Evolutionary conservation across 2,797 vertebrate genomes (phyloP).

Genomic region (Perodicticus potto): DNA sequence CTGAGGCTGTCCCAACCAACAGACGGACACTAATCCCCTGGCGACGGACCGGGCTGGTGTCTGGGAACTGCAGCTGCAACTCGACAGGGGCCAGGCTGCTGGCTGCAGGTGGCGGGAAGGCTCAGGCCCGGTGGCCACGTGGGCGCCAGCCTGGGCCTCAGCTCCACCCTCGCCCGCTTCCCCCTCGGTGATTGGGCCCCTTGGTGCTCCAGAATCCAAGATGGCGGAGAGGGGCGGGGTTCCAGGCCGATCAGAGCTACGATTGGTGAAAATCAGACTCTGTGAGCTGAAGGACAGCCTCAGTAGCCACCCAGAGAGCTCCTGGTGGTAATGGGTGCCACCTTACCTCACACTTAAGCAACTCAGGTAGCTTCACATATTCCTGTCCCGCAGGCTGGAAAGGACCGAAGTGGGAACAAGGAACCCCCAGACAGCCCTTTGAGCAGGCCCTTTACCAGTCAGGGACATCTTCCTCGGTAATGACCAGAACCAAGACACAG

Average conservation of each 20-base stretch:
- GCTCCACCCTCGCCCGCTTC: background rate
- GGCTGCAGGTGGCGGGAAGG: constrained; percentile 75
- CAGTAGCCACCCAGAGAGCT: constrained; percentile 52
- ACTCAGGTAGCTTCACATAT: rapidly evolving
- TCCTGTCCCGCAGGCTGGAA: background rate
- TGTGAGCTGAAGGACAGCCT: constrained; percentile 58
- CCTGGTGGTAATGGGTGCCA: background rate
- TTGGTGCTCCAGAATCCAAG: constrained; percentile 21
- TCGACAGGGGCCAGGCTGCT: constrained; percentile 72
- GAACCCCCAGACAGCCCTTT: background rate
- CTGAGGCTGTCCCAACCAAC: constrained; percentile 71
- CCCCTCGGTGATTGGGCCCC: constrained; percentile 9
- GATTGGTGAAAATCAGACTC: constrained; percentile 58
- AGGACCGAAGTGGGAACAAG: background rate
- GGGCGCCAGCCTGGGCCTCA: background rate
- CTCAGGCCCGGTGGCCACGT: constrained; percentile 52
- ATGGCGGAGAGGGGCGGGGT: constrained; percentile 63
- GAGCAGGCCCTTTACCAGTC: constrained; percentile 69
- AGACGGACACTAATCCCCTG: constrained; percentile 84
- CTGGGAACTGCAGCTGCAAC: constrained; percentile 83
- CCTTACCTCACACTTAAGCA: background rate
- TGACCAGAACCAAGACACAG: constrained; percentile 84
- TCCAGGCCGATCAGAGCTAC: background rate
- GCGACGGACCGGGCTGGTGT: constrained; percentile 79
- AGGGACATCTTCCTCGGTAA: constrained; percentile 83